phyloP scores from a whole-genome alignment of 2,888 invertebrate species.

The Spilosoma lubricipeda region DNA sequence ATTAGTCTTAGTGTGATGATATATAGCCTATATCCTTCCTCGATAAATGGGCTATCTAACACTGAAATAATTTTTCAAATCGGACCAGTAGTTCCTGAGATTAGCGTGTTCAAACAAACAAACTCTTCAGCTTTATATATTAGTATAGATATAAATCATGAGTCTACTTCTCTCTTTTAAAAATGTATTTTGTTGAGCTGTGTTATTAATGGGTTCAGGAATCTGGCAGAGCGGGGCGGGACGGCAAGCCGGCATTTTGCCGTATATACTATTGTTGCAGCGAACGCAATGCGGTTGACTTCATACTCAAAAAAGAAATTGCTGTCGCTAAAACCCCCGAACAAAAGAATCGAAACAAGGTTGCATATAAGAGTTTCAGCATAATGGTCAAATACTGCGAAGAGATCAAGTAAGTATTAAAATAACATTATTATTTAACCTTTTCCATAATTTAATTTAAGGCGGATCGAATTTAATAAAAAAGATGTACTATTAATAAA shows the following conservation, averaged over 20 bases:
- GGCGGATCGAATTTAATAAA: too few species aligned
- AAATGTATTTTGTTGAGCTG: not conserved
- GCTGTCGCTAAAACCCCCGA: constrained; percentile 86
- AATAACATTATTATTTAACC: not conserved
- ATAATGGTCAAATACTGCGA: constrained; percentile 95
- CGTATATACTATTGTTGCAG: constrained; percentile 95
- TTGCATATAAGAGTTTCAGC: constrained; percentile 92
- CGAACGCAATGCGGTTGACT: constrained; percentile 93
- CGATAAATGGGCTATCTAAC: too few species aligned
- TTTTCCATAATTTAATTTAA: not conserved
- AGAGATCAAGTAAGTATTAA: constrained; percentile 87
- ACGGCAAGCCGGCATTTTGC: constrained; percentile 95
- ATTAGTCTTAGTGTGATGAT: too few species aligned
- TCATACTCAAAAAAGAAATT: constrained; percentile 91
- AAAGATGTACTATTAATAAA: too few species aligned
- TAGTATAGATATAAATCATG: too few species aligned
- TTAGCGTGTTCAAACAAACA: too few species aligned
- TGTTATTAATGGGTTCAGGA: constrained; percentile 86
- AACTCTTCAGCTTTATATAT: too few species aligned
- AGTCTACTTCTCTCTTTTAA: too few species aligned
- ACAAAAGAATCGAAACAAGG: constrained; percentile 86
- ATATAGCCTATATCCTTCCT: too few species aligned
- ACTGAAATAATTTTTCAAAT: too few species aligned
- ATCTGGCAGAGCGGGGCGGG: constrained; percentile 98
- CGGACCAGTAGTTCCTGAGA: too few species aligned